Base-by-base conservation (phyloP, 2,113 vertebrate genomes). In the Sphyrna mokarran region DNA sequence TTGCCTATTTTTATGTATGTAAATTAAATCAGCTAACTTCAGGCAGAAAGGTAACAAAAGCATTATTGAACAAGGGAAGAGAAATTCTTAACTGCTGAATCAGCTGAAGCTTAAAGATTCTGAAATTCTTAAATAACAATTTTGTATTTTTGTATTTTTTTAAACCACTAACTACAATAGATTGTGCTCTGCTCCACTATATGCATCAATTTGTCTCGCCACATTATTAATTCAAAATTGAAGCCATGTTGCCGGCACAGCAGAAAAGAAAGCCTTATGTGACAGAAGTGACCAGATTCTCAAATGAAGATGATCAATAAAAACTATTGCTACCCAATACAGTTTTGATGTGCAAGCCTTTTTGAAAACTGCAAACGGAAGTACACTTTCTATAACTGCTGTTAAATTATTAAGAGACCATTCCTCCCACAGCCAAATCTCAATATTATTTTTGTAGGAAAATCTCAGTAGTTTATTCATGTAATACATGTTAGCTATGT, bases 231-330 rank as follows among this genome's bases (percentile, higher is more conserved):
- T 98, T 98, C 98, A 97, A 98, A 98, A 98, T 97, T 96, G 96
- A 97, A 97, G 96, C 97, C 96, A 96, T 96, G 96, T 97, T 98
- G 97, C 97, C 97, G 98, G 97, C 97, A 95, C 98, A 99, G 98
- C 98, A 98, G 98, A 98, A 99, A 99, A 97, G 97, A 98, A 97
- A 97, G 97, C 96, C 97, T 54, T 98, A 97, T 97, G 97, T 97
- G 97, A 98, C 98, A 98, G 97, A 97, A 98, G 98, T 97, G 97
- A 98, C 98, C 97, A 98, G 97, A 98, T 98, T 99, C 98, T 98
- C 98, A 98, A 99, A 97, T 97, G 97, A 98, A 95, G 96, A 97
- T 97, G 97, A 99, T 98, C 98, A 98, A 99, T 98, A 97, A 97
- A 96, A 97, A 96, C 91, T 96, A 97, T 95, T 69, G 97, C 96